Conservation (phyloP, 2,113 vertebrate species). For the Illadopsis cleaveri region DNA sequence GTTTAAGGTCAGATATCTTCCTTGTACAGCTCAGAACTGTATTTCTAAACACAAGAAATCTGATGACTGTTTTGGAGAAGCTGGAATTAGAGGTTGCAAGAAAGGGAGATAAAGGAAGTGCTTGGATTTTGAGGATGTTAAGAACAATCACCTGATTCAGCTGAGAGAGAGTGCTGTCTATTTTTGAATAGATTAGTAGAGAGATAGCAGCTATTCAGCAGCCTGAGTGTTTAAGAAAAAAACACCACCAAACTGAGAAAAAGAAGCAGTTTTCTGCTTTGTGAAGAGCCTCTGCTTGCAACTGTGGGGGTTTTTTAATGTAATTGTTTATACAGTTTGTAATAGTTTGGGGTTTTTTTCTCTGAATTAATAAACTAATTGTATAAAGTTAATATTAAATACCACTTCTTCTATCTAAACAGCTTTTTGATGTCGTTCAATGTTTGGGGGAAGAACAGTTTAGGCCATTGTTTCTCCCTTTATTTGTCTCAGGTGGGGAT, state of each 20-base stretch:
- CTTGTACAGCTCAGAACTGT: not conserved
- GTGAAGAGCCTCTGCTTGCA: not conserved
- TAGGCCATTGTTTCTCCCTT: not conserved
- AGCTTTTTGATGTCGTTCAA: not conserved
- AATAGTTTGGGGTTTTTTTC: not conserved
- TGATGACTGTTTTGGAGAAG: not conserved
- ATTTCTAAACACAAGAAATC: constrained; percentile 11
- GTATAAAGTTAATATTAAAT: not conserved
- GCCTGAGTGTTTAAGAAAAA: not conserved
- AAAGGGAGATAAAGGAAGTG: not conserved
- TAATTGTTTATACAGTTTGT: not conserved
- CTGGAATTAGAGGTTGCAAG: not conserved
- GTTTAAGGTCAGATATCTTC: constrained; percentile 88
- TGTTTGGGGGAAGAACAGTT: constrained; percentile 77
- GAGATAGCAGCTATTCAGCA: not conserved
- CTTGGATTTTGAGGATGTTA: not conserved
- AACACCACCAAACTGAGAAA: not conserved
- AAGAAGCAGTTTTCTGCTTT: not conserved
- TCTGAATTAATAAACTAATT: not conserved
- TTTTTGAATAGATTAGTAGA: not conserved
- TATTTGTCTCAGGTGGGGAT: constrained; percentile 88
- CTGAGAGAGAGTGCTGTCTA: not conserved
- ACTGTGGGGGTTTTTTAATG: rapidly evolving
- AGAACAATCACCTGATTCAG: not conserved
- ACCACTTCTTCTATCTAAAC: not conserved